These are phyloP conservation scores for Eolophus roseicapilla DNA, from an alignment of 2,113 vertebrate genomes.

Conservation along the genomic window DNA sequence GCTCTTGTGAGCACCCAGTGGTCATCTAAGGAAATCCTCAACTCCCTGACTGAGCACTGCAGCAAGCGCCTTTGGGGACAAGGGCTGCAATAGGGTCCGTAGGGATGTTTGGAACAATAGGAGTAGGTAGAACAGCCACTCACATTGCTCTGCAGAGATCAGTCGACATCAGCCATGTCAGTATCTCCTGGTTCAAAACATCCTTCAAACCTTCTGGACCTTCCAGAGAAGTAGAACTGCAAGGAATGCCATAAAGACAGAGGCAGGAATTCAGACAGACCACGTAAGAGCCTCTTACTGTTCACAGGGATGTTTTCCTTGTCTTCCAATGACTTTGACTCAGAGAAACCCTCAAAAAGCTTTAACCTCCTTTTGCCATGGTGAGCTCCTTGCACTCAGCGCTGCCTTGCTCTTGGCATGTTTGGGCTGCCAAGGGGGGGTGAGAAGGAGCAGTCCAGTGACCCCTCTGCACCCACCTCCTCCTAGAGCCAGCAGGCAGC, in stretches of 20 bases:
- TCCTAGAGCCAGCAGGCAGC: not conserved
- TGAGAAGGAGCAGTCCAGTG: not conserved
- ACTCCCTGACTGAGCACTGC: fast-evolving
- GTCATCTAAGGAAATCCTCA: not conserved
- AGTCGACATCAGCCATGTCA: constrained; percentile 1
- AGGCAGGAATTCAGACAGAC: not conserved
- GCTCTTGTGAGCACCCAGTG: not conserved
- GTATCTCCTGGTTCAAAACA: not conserved
- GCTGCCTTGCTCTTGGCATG: not conserved
- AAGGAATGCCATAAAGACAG: not conserved
- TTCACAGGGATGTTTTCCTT: not conserved
- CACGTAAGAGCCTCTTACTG: fast-evolving
- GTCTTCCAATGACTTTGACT: not conserved
- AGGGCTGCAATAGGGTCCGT: not conserved
- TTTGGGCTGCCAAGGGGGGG: not conserved
- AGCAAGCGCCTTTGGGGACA: not conserved
- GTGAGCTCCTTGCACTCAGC: not conserved
- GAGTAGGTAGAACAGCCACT: not conserved
- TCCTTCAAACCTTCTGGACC: not conserved
- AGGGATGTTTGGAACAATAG: not conserved
- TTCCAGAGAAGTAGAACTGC: not conserved
- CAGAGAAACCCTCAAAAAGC: not conserved
- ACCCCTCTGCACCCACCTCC: not conserved
- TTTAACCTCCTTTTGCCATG: not conserved
- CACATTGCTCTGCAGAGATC: constrained; percentile 36